phyloP scores from a whole-genome alignment of 2,888 invertebrate genomes.

The Napeogenes inachia region DNA sequence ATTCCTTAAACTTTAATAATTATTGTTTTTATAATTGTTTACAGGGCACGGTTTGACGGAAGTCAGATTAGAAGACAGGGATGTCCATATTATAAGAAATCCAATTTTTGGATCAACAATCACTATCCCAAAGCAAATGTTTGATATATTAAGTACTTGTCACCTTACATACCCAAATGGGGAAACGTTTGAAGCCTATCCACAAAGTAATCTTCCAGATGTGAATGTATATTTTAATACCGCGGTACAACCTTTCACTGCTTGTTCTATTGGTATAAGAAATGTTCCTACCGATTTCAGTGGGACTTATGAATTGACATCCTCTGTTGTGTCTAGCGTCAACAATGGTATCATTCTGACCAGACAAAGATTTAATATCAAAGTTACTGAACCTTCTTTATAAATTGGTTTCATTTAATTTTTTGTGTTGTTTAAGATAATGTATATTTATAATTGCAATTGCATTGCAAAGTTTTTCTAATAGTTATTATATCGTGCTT shows the following conservation, averaged over 20 bases:
- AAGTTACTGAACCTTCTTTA: constrained; percentile 31
- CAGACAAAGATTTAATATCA: constrained; percentile 42
- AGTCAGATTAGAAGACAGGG: constrained; percentile 36
- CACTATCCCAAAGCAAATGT: constrained; percentile 37
- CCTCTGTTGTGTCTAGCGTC: constrained; percentile 35
- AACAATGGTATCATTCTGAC: constrained; percentile 38
- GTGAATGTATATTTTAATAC: constrained; percentile 28
- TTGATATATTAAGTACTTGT: constrained; percentile 43
- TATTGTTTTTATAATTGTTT: constrained; percentile 20
- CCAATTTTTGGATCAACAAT: constrained; percentile 36
- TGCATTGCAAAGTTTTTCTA: too few species aligned
- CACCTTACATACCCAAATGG: constrained; percentile 45
- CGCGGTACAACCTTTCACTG: constrained; percentile 36
- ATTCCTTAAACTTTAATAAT: neutral
- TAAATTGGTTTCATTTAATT: neutral
- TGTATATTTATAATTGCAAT: too few species aligned
- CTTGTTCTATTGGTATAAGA: constrained; percentile 41
- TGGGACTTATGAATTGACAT: constrained; percentile 48
- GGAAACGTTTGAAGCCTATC: constrained; percentile 40
- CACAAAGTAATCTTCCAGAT: constrained; percentile 35
- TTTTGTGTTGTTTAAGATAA: too few species aligned
- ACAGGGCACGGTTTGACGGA: constrained; percentile 39
- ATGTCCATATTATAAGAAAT: constrained; percentile 38
- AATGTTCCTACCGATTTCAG: constrained; percentile 35
- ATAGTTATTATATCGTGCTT: too few species aligned